Conservation (phyloP, 2,888 invertebrate genomes). For the Oligia fasciuncula region DNA sequence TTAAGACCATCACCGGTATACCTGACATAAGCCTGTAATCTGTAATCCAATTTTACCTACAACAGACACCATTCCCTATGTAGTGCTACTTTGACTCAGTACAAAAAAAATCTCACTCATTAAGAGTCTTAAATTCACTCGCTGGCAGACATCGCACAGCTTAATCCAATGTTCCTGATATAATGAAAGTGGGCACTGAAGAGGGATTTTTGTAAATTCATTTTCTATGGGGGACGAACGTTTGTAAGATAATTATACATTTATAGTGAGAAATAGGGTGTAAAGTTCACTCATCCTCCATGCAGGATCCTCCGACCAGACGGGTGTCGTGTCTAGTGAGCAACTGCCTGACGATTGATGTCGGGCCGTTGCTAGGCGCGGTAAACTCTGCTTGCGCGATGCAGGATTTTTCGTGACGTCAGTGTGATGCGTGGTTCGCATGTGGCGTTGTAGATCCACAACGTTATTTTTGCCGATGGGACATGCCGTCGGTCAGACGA, state of each 20-base stretch:
- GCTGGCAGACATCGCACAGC: not conserved
- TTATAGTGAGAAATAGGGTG: too few relatives aligned
- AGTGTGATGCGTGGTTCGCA: too few relatives aligned
- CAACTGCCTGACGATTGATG: not conserved
- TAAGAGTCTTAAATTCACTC: not conserved
- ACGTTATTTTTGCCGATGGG: not conserved
- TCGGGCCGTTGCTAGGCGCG: not conserved
- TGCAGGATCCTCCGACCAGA: not conserved
- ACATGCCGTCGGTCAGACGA: not conserved
- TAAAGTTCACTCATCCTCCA: not conserved
- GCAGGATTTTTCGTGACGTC: too few relatives aligned
- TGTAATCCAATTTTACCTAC: not conserved
- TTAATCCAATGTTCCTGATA: not conserved
- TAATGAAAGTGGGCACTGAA: not conserved
- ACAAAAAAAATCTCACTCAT: not conserved
- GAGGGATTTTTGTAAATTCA: not conserved
- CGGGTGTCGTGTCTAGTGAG: not conserved
- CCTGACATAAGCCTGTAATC: not conserved
- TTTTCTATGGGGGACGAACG: not conserved
- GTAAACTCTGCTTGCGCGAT: not conserved
- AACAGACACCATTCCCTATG: not conserved
- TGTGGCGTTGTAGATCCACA: not conserved
- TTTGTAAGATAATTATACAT: not conserved
- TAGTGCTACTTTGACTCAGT: not conserved
- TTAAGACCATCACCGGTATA: not conserved